These are phyloP conservation scores for Nibea albiflora DNA, from an alignment of 2,113 vertebrate species.

Conservation along the genomic window DNA sequence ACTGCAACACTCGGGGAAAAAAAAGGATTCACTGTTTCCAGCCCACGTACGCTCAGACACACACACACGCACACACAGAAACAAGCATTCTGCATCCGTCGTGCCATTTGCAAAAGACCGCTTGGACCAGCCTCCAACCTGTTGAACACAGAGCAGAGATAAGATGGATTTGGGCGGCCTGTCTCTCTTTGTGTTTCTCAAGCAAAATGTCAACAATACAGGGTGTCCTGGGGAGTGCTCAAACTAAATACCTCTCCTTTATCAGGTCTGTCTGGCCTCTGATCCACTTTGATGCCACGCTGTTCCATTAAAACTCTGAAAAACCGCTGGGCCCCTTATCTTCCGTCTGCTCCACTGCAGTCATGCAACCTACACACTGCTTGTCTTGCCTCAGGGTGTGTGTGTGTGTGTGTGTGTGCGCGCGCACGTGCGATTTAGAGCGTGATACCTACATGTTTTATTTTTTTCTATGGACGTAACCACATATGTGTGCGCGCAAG, in stretches of 20 bases:
- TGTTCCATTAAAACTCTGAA: constrained; percentile 70
- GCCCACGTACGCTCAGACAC: constrained; percentile 11
- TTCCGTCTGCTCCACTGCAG: constrained; percentile 30
- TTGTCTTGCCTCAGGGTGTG: constrained; percentile 20
- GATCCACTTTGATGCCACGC: constrained; percentile 66
- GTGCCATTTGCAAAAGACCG: constrained; percentile 39
- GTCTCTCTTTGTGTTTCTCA: constrained; percentile 59
- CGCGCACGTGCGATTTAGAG: not conserved
- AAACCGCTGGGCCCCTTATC: constrained; percentile 57
- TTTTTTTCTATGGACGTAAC: not conserved
- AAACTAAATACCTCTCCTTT: constrained; percentile 52
- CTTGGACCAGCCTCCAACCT: constrained; percentile 45
- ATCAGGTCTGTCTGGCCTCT: constrained; percentile 50
- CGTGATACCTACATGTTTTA: not conserved
- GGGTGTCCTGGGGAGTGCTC: constrained; percentile 59
- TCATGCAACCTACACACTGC: constrained; percentile 16
- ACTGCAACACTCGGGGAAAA: constrained; percentile 12
- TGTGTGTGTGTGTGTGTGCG: not conserved
- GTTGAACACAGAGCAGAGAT: constrained; percentile 59
- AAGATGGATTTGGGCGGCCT: constrained; percentile 36
- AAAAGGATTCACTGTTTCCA: constrained; percentile 27
- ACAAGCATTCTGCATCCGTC: not conserved
- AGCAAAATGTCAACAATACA: constrained; percentile 72
- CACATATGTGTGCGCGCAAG: constrained; percentile 1
- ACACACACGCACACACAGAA: constrained; percentile 5